Evolutionary conservation across 2,888 invertebrate genomes (phyloP), one percentile per base, ranked within the genome.

Genomic region (Meliscaeva auricollis): DNA sequence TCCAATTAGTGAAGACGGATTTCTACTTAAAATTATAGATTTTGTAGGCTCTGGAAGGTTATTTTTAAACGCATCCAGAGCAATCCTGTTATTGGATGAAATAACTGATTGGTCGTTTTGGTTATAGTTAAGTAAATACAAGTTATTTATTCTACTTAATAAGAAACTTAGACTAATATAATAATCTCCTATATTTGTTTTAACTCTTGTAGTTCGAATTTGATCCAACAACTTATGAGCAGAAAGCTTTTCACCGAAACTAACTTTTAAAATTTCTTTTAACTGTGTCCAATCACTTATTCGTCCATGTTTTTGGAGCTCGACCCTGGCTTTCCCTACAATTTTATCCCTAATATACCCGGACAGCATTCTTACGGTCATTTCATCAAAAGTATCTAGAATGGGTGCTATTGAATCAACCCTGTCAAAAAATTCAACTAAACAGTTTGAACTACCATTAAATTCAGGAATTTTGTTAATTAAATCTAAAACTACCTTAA

Each of bases 101-200:
- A 73, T 64, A 38, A 58, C 44, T 3, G 35, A 15, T 38, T 58
- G 38, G 44, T 74, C 30, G 41, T 77, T 69, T 52, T 32, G 30
- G 7, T 20, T 22, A 22, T 41, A 22, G 6, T 41, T 17, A 4
- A 60, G 22, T 11, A 60, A 41, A 41, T 22, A 60, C 4, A 22
- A 13, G 20, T 60, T 60, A 44, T 60, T 60, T 15, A 41, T 11
- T 41, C 52, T 26, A 50, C 70, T 56, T 32, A 72, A 41, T 5
- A 52, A 32, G 15, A n/a, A 7, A 30, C 20, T 68, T 15, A 73
- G 50, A 22, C 38, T 68, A 15, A 60, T n/a, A 35, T 81, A 75
- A 69, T 64, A 81, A n/a, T 75, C 70, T 64, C 69, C 69, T n/a
- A 81, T 56, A 22, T 60, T 81, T 20, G 62, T 48, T 52, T 69